A percentile compares a stretch with the other conserved stretches of the same genome.
Evolutionary conservation across 2,888 invertebrate species (phyloP).

Genomic region (Clunio marinus): DNA sequence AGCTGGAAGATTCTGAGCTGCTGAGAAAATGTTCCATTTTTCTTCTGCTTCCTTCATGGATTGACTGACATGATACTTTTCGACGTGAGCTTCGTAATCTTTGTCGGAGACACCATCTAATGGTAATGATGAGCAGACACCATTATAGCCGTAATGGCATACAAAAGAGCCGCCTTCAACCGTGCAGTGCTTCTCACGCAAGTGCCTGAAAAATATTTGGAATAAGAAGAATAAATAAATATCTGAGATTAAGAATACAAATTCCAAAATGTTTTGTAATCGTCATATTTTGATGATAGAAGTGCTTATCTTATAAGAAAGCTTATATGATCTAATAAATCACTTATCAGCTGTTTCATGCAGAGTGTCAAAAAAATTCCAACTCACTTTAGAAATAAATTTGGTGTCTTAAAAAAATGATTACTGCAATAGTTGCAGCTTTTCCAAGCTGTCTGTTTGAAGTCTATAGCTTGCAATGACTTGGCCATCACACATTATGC

Average conservation of each 20-base stretch:
- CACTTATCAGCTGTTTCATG: too few relatives aligned
- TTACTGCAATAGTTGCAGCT: constrained; percentile 34
- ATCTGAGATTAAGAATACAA: constrained; percentile 13
- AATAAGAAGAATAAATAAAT: constrained; percentile 32
- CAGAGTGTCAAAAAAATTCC: constrained; percentile 5
- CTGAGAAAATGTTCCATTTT: constrained; percentile 61
- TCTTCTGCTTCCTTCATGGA: constrained; percentile 53
- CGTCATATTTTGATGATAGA: too few relatives aligned
- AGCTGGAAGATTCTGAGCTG: constrained; percentile 91
- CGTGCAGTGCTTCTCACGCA: constrained; percentile 74
- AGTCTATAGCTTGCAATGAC: constrained; percentile 31
- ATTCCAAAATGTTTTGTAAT: too few relatives aligned
- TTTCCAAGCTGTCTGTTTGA: constrained; percentile 36
- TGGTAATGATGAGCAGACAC: constrained; percentile 80
- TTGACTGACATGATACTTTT: constrained; percentile 59
- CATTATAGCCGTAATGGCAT: constrained; percentile 83
- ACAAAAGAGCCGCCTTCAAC: constrained; percentile 81
- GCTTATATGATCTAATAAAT: too few relatives aligned
- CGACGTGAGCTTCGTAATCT: constrained; percentile 82
- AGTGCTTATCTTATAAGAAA: too few relatives aligned
- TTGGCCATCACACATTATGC: constrained; percentile 28
- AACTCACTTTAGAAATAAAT: constrained; percentile 29
- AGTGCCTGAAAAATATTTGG: constrained; percentile 57
- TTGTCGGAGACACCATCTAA: constrained; percentile 82
- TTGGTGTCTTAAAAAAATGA: constrained; percentile 25